Evolutionary conservation across 2,888 invertebrate species (phyloP).

Genomic region (Drosophila siamana): DNA sequence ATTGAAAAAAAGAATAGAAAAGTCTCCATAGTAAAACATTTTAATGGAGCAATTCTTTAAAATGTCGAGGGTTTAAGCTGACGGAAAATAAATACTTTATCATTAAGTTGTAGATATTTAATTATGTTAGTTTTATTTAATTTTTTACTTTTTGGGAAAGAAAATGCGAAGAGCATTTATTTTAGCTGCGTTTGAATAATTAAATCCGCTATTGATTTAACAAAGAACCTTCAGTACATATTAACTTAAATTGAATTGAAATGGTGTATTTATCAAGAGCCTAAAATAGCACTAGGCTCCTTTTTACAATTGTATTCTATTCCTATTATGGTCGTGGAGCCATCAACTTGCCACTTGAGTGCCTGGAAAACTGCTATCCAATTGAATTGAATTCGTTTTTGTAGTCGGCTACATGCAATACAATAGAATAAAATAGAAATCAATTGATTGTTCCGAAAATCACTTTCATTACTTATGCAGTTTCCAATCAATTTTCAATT

Average conservation of each 20-base stretch:
- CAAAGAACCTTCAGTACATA: background rate
- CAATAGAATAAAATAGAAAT: constrained; percentile 36
- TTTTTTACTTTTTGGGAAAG: no score
- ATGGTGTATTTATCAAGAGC: background rate
- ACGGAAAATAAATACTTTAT: no score
- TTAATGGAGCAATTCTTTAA: no score
- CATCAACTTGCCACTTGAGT: constrained; percentile 12
- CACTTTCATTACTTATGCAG: constrained; percentile 72
- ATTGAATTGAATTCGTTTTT: constrained; percentile 41
- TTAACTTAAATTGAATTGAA: constrained; percentile 3
- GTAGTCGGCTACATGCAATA: constrained; percentile 21
- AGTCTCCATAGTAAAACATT: no score
- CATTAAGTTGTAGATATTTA: no score
- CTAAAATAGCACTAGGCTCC: background rate
- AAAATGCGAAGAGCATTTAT: no score
- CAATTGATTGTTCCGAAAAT: constrained; percentile 38
- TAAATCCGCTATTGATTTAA: background rate
- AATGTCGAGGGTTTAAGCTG: no score
- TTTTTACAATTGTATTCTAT: background rate
- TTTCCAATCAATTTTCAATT: constrained; percentile 74
- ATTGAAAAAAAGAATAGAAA: no score
- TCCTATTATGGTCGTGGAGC: background rate
- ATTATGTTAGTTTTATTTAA: no score
- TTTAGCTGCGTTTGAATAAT: background rate
- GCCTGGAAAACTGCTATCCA: constrained; percentile 15